phyloP scores from a whole-genome alignment of 2,797 vertebrate genomes.

The Acanthiza pusilla region DNA sequence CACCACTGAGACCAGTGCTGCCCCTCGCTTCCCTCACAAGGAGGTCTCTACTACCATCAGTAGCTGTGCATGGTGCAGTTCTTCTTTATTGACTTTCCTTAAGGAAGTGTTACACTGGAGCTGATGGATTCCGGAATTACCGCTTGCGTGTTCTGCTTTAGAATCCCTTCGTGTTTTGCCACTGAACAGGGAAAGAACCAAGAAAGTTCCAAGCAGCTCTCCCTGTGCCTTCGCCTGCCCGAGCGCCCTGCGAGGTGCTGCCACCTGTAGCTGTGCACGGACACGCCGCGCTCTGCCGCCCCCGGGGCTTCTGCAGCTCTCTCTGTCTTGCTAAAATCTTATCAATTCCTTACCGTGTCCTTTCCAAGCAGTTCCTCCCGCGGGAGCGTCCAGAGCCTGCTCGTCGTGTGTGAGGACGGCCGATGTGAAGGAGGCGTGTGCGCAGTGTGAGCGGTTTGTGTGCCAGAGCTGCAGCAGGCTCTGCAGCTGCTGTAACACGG shows the following conservation, averaged over 20 bases:
- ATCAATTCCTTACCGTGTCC: neutral
- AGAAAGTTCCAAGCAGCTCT: fast-evolving
- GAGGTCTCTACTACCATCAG: neutral
- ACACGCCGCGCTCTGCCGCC: fast-evolving
- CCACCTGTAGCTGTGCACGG: neutral
- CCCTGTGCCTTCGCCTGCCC: neutral
- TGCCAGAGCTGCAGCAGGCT: constrained; percentile 68
- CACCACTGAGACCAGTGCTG: neutral
- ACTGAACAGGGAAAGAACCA: fast-evolving
- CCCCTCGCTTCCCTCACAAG: neutral
- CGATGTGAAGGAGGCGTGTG: constrained; percentile 56
- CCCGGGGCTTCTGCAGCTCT: neutral
- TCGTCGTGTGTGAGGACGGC: constrained; percentile 67
- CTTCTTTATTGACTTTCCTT: neutral
- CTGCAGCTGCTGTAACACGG: constrained; percentile 64
- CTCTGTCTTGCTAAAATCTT: neutral
- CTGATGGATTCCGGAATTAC: neutral
- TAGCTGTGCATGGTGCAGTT: too few relatives aligned
- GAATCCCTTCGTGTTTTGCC: too few relatives aligned
- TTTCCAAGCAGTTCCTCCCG: neutral
- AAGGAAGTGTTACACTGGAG: neutral
- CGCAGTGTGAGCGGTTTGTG: constrained; percentile 67
- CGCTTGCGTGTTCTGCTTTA: fast-evolving
- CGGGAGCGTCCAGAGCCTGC: constrained; percentile 56
- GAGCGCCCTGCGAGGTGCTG: fast-evolving